Conservation (phyloP, 2,113 vertebrate genomes). For the Speoplatyrhinus poulsoni region DNA sequence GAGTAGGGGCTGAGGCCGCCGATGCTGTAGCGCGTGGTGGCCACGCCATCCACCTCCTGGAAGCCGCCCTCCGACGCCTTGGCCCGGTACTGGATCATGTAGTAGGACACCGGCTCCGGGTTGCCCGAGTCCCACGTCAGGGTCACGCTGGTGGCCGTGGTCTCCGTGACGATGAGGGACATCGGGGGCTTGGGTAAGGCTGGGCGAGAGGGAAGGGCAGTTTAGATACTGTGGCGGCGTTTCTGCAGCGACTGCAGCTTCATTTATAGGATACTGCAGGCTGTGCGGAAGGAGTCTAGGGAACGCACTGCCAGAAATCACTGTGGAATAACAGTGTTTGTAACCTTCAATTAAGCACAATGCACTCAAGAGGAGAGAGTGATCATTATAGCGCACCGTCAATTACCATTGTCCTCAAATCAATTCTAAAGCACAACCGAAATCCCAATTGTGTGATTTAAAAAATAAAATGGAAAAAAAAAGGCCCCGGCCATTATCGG, state of each 20-base stretch:
- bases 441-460: conserved; percentile 36
- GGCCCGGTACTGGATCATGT: conserved; percentile 91
- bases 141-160: conserved; percentile 94
- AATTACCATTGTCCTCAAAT: conserved; percentile 33
- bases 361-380: conserved; percentile 15
- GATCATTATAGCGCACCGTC: conserved; percentile 28
- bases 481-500: conserved; percentile 22
- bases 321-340: neutral
- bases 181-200: conserved; percentile 92
- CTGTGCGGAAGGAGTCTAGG: too few species aligned
- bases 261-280: neutral
- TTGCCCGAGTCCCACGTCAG: conserved; percentile 96
- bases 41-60: conserved; percentile 93
- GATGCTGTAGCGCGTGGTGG: conserved; percentile 94
- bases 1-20: conserved; percentile 95
- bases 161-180: conserved; percentile 90
- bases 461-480: conserved; percentile 4
- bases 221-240: neutral
- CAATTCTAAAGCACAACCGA: conserved; percentile 30
- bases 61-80: conserved; percentile 83
- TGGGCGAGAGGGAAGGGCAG: conserved; percentile 51
- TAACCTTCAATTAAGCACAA: conserved; percentile 24
- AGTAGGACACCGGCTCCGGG: conserved; percentile 90
- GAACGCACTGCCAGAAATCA: too few species aligned
- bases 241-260: neutral